Percentiles rank a stretch among this genome's conserved stretches.
These are phyloP conservation scores for Holothuria glaberrima DNA, from an alignment of 35 echinoderm and acorn worm species.

Conservation along the genomic window DNA sequence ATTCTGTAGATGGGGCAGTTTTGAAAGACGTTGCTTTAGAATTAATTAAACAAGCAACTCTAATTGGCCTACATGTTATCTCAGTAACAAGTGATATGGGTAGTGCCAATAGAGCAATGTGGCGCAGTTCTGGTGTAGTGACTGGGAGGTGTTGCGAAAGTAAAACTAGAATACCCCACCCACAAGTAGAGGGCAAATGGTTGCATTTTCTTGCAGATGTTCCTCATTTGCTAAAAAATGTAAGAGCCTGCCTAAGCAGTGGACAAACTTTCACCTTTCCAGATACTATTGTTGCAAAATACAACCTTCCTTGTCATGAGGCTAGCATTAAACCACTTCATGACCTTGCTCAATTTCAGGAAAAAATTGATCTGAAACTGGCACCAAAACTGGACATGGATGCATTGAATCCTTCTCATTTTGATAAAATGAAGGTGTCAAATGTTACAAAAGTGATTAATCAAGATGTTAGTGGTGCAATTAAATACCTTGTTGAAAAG, in stretches of 20 bases:
- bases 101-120: slow-evolving; percentile 66
- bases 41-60: not conserved
- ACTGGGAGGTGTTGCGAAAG: not conserved
- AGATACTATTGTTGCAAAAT: slow-evolving; percentile 19
- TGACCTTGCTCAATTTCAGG: slow-evolving; percentile 58
- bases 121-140: slow-evolving; percentile 51
- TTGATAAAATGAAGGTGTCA: slow-evolving; percentile 59
- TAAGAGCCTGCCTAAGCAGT: slow-evolving; percentile 38
- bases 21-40: slow-evolving; percentile 22
- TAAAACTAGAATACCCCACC: slow-evolving; percentile 5
- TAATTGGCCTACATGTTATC: slow-evolving; percentile 45
- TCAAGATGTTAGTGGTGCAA: not conserved
- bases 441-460: not conserved
- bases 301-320: slow-evolving; percentile 22
- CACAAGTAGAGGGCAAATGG: slow-evolving; percentile 19
- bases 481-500: slow-evolving; percentile 18
- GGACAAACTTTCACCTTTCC: slow-evolving; percentile 40
- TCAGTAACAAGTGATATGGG: slow-evolving; percentile 69
- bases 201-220: slow-evolving; percentile 60
- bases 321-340: slow-evolving; percentile 46
- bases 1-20: slow-evolving; percentile 6
- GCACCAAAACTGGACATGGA: slow-evolving; percentile 46
- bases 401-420: slow-evolving; percentile 38
- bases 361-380: slow-evolving; percentile 45
- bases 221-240: slow-evolving; percentile 57